Evolutionary conservation across 1,140 invertebrate genomes (phyloP), one percentile per base, ranked within the genome.

Genomic region (Ceratina australensis): DNA sequence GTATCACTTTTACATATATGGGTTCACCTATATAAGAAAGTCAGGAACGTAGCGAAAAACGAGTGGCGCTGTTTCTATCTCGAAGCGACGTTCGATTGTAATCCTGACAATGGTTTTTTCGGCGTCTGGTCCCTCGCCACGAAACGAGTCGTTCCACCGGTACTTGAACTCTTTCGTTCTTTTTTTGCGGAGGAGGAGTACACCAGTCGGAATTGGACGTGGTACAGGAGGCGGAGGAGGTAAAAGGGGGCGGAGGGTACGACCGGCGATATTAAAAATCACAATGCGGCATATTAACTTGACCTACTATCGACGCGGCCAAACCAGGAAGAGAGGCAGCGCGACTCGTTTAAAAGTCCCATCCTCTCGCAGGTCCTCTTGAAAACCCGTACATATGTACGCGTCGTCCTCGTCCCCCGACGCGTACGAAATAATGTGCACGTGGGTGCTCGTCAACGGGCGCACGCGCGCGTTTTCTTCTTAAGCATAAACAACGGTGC

Each of bases 201-300:
- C 13, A 83, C 80, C 68, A 79, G 77, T 59, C 69, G 72, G 80
- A 77, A 73, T 72, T 56, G 59, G 66, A 69, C 69, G 80, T 28
- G 61, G 73, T 76, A 69, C 79, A 75, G 83, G 72, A 68, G 77
- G 22, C 18, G 72, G 71, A 67, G 64, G 60, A 72, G 60, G 64
- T 20, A 26, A 60, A 47, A 77, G 52, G 60, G 26, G 61, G 33
- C 56, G 67, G 52, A 68, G 72, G 83, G 78, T 54, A 61, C 64
- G 85, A 74, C 82, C 69, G 81, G 82, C 82, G 84, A 89, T 89
- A 89, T 87, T 88, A 87, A 87, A 87, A 89, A 90, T 90, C 89
- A 91, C 90, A 90, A 90, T 90, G 87, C 80, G 75, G 86, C 87
- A 89, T 90, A 90, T 90, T 89, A 87, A 90, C 87, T 89, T 90